These are phyloP conservation scores for Mesembrinibis cayennensis DNA, from an alignment of 2,113 vertebrate genomes.

Conservation along the genomic window DNA sequence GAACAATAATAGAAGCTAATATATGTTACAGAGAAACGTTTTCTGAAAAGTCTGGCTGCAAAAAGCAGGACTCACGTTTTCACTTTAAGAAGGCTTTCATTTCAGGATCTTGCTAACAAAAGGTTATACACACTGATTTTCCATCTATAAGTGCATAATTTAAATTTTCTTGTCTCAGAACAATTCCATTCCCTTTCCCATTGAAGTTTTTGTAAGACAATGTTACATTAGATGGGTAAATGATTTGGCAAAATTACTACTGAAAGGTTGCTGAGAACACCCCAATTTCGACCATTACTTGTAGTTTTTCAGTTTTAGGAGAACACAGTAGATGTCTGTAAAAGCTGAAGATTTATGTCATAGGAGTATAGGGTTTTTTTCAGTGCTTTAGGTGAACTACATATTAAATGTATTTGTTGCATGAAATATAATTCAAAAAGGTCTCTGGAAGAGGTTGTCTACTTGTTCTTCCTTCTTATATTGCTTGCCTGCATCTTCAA, in stretches of 20 bases:
- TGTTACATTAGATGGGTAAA: not conserved
- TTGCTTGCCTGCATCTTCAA: not conserved
- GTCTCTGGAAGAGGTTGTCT: not conserved
- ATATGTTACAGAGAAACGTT: not conserved
- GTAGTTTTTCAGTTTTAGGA: not conserved
- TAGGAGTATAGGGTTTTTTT: fast-evolving
- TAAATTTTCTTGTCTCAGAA: not conserved
- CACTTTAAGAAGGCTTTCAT: not conserved
- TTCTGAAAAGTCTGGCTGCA: not conserved
- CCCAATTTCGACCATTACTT: not conserved
- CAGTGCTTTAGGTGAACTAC: not conserved
- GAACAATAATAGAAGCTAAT: not conserved
- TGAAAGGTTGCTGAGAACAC: not conserved
- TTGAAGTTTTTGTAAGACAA: not conserved
- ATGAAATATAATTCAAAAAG: not conserved
- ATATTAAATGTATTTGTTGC: not conserved
- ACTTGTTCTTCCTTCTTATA: not conserved
- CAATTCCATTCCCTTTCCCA: not conserved
- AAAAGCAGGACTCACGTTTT: not conserved
- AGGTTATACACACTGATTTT: not conserved
- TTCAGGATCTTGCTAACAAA: not conserved
- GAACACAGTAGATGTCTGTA: not conserved
- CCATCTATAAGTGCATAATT: not conserved
- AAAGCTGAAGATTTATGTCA: not conserved
- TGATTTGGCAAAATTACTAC: not conserved